phyloP scores from a whole-genome alignment of 2,888 invertebrate species.

The Caenorhabditis angaria region DNA sequence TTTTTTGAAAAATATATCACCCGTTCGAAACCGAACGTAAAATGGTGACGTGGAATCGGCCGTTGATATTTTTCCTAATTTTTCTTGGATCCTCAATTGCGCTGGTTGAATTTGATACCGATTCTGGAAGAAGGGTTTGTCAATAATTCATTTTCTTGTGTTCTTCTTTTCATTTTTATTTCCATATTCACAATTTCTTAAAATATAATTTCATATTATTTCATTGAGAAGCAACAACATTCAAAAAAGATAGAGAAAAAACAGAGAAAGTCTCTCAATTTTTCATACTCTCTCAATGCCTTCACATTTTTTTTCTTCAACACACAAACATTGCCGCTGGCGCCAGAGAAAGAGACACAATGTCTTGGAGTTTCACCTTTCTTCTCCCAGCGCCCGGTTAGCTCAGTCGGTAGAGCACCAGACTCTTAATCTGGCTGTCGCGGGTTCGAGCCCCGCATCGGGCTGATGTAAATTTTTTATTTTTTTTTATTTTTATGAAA shows the following conservation, averaged over 20 bases:
- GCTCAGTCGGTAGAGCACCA: conserved; percentile 71
- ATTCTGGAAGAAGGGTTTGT: conserved; percentile 38
- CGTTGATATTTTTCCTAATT: conserved; percentile 10
- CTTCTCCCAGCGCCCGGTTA: conserved; percentile 57
- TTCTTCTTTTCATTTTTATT: not conserved
- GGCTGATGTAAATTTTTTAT: conserved; percentile 46
- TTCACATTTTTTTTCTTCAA: not conserved
- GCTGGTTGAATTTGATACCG: conserved; percentile 33
- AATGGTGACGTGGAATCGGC: conserved; percentile 6
- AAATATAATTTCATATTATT: not conserved
- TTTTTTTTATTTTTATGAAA: too few relatives aligned
- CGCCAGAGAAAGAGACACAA: not conserved
- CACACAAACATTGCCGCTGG: not conserved
- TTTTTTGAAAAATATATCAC: not conserved
- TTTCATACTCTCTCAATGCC: not conserved
- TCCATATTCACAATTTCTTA: not conserved
- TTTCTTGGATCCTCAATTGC: conserved; percentile 20
- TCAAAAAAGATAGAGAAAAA: too few relatives aligned
- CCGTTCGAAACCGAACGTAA: not conserved
- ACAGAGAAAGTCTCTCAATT: not conserved
- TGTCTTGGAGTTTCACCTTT: not conserved
- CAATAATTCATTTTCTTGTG: not conserved
- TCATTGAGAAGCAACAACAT: too few relatives aligned
- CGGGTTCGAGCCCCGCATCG: conserved; percentile 71
- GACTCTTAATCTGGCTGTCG: conserved; percentile 71